phyloP scores from a whole-genome alignment of 1,140 invertebrate genomes.

The Ostrea edulis region DNA sequence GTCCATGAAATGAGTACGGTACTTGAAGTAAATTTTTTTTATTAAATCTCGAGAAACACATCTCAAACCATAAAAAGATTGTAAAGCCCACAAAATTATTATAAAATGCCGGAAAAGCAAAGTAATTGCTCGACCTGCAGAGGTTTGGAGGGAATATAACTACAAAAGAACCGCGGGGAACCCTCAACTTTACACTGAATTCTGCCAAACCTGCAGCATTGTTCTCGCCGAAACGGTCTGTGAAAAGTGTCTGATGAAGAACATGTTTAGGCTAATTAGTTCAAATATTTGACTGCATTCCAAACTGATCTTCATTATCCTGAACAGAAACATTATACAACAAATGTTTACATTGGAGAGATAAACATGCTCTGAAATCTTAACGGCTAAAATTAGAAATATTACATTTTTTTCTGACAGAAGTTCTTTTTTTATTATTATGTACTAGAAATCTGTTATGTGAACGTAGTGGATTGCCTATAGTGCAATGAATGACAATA shows the following conservation, averaged over 20 bases:
- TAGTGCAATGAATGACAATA: too few species aligned
- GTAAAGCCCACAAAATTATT: not conserved
- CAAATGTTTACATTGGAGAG: not conserved
- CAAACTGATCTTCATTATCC: not conserved
- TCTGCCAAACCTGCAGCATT: slow-evolving; percentile 11
- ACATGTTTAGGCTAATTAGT: slow-evolving; percentile 26
- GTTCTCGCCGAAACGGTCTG: slow-evolving; percentile 5
- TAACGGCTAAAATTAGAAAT: too few species aligned
- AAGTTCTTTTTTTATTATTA: too few species aligned
- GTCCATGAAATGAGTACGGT: too few species aligned
- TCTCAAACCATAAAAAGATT: not conserved
- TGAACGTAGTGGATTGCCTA: too few species aligned
- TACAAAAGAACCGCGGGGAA: not conserved
- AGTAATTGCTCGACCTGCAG: slow-evolving; percentile 6
- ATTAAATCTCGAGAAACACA: not conserved
- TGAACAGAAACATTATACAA: not conserved
- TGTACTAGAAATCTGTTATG: too few species aligned
- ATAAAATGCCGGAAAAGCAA: not conserved
- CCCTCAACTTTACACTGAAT: not conserved
- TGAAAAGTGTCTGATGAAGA: not conserved
- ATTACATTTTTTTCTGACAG: too few species aligned
- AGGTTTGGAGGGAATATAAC: not conserved
- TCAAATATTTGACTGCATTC: slow-evolving; percentile 24
- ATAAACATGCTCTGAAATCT: too few species aligned
- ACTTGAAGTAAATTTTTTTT: too few species aligned